These are phyloP conservation scores for Magallana angulata DNA, from an alignment of 1,140 invertebrate species.

Conservation along the genomic window DNA sequence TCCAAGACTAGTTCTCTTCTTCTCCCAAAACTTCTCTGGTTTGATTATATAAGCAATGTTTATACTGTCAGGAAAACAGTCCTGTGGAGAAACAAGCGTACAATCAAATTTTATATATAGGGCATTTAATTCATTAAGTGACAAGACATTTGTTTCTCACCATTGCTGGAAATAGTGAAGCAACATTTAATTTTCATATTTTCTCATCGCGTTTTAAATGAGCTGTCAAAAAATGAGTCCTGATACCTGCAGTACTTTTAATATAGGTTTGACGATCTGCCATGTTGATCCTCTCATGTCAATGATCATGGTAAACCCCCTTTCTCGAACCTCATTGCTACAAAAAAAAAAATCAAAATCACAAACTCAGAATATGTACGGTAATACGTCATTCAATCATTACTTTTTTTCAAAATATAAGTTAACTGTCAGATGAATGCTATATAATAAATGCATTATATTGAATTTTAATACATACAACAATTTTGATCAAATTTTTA, in stretches of 20 bases:
- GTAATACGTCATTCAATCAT: not conserved
- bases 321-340: constrained; percentile 92
- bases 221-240: not conserved
- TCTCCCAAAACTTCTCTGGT: constrained; percentile 99
- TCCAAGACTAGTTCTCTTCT: constrained; percentile 96
- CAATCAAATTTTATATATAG: too few species aligned
- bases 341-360: constrained; percentile 78
- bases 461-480: too few species aligned
- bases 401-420: too few species aligned
- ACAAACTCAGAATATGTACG: not conserved
- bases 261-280: constrained; percentile 96
- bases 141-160: not conserved
- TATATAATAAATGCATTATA: too few species aligned
- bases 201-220: not conserved
- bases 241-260: constrained; percentile 91
- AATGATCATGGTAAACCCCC: constrained; percentile 95
- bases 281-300: constrained; percentile 95
- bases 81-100: constrained; percentile 80
- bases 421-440: too few species aligned
- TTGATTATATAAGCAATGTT: constrained; percentile 94
- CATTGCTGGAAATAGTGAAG: not conserved
- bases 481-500: too few species aligned
- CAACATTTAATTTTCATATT: not conserved
- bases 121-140: not conserved
- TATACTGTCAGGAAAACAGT: constrained; percentile 90